Evolutionary conservation across 2,888 invertebrate genomes (phyloP), one percentile per base, ranked within the genome.

Genomic region (Pycnomerus fuliginosus): DNA sequence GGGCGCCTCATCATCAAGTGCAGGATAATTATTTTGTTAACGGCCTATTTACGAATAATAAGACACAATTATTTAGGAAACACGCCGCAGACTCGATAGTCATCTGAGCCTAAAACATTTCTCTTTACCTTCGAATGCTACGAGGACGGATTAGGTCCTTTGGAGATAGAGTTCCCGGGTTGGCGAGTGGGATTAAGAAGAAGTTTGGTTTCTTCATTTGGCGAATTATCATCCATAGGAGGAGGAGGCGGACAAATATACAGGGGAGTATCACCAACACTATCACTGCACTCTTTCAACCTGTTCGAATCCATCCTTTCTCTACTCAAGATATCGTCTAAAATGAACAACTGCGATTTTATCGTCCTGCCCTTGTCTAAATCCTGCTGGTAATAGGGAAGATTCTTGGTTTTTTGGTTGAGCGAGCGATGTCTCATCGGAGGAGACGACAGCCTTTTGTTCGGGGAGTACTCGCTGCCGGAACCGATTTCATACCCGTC

Each of bases 401-500:
- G 40, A 34, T 52, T 55, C 34, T 56, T 61, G 15, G 60, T 56
- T 10, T 59, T 37, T 41, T 64, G 65, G 36, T 56, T 58, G 24
- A 54, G 41, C 23, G 61, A 54, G 24, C 65, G 61, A 45, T 65
- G 64, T 14, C 62, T 55, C 25, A 53, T 51, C 37, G 65, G 71
- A 47, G 59, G 67, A 44, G 64, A 74, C 42, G 69, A 60, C 24
- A 67, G 49, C 27, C 64, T 62, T 51, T 67, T 68, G 44, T 64
- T 66, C 7, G 67, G 71, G 20, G 67, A 68, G 50, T 66, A 71
- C 35, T 72, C 72, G 46, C 67, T 67, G 5, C 70, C 69, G 22
- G 67, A 68, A 28, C 66, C 65, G 52, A 78, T 76, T 48, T 80
- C 81, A 46, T 77, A 73, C 40, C 79, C 79, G 65, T 84, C 84